Percentiles rank a stretch among this genome's conserved stretches.
Evolutionary conservation across 1,140 invertebrate genomes (phyloP).

Genomic region (Diabrotica virgifera): DNA sequence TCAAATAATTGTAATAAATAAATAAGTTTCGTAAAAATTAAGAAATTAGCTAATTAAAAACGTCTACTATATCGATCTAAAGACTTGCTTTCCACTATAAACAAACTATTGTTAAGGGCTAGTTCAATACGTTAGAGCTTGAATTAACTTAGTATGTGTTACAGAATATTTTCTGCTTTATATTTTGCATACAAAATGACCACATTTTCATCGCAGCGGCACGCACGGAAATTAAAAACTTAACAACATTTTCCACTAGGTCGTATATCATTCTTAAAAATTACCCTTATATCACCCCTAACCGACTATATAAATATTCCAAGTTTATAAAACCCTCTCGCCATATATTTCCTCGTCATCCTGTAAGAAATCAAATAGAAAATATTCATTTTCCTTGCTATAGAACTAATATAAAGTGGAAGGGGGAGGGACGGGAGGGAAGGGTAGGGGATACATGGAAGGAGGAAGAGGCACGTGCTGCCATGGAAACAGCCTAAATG

Average conservation of each 20-base stretch:
- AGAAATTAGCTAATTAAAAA: too few relatives aligned
- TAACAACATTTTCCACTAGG: not conserved
- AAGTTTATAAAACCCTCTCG: slow-evolving; percentile 1
- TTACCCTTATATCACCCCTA: not conserved
- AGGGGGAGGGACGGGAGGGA: slow-evolving; percentile 26
- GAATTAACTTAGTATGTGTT: too few relatives aligned
- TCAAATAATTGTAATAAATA: too few relatives aligned
- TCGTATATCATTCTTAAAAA: slow-evolving; percentile 3
- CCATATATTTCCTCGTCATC: slow-evolving; percentile 19
- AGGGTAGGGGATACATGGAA: slow-evolving; percentile 26
- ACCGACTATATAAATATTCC: slow-evolving; percentile 2
- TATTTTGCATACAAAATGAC: too few relatives aligned
- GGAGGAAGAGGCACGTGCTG: slow-evolving; percentile 44
- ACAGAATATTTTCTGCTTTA: too few relatives aligned
- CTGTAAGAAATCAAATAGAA: slow-evolving; percentile 42
- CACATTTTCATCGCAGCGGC: too few relatives aligned
- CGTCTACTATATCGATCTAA: too few relatives aligned
- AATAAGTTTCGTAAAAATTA: too few relatives aligned
- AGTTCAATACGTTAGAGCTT: too few relatives aligned
- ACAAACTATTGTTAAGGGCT: too few relatives aligned
- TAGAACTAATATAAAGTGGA: slow-evolving; percentile 46
- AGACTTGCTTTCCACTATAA: too few relatives aligned
- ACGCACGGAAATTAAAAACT: not conserved
- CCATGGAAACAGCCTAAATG: slow-evolving; percentile 48
- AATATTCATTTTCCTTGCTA: slow-evolving; percentile 46